Evolutionary conservation across 2,888 invertebrate genomes (phyloP).

Genomic region (Tiliacea citrago): DNA sequence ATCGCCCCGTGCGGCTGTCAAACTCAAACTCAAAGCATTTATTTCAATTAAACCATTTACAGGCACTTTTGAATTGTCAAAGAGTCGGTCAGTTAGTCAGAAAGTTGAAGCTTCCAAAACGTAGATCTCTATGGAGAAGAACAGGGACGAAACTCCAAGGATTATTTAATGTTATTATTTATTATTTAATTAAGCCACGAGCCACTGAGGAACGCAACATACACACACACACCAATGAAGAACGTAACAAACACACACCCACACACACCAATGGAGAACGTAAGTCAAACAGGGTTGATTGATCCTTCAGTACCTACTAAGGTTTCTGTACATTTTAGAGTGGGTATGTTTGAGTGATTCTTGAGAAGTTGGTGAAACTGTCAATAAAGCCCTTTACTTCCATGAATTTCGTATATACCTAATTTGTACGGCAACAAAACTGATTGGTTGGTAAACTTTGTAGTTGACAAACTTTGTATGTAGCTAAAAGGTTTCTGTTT

Average conservation of each 20-base stretch:
- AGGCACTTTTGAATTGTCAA: too few relatives aligned
- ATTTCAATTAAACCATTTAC: too few relatives aligned
- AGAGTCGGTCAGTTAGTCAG: too few relatives aligned
- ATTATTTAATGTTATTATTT: too few relatives aligned
- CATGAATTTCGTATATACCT: constrained; percentile 4
- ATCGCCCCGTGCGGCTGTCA: background rate
- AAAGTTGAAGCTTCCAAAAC: too few relatives aligned
- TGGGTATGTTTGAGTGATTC: constrained; percentile 2
- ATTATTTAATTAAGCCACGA: background rate
- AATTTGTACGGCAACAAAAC: constrained; percentile 7
- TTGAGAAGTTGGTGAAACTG: constrained; percentile 6
- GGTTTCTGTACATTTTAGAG: background rate
- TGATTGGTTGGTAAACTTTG: background rate
- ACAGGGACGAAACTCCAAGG: too few relatives aligned
- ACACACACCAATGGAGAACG: background rate
- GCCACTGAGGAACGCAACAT: background rate
- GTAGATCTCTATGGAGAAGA: too few relatives aligned
- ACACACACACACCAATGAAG: background rate
- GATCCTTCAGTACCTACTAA: background rate
- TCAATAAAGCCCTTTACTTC: constrained; percentile 7
- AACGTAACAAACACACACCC: background rate
- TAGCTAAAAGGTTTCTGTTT: background rate
- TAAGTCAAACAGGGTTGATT: constrained; percentile 2
- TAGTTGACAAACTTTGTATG: background rate
- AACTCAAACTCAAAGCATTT: too few relatives aligned